phyloP scores from a whole-genome alignment of 2,113 vertebrate species.

The Carassius gibelio region DNA sequence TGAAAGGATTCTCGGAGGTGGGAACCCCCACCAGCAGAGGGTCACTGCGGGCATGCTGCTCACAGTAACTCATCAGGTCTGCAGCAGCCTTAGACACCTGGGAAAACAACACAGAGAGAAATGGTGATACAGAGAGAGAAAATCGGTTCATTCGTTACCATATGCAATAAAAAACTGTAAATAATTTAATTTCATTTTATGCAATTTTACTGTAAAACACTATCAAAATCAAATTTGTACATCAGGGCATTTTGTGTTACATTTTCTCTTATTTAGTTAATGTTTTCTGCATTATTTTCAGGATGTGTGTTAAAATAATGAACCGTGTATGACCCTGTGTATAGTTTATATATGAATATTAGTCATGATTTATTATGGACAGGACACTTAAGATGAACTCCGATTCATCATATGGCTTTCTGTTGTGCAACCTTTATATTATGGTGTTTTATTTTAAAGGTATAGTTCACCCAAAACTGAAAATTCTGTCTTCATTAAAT shows the following conservation, averaged over 20 bases:
- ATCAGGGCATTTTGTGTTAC: too few species aligned
- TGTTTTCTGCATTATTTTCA: not conserved
- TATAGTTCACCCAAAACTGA: too few species aligned
- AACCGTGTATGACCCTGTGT: not conserved
- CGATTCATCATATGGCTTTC: not conserved
- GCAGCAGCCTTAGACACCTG: conserved; percentile 94
- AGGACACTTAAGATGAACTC: not conserved
- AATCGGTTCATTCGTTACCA: not conserved
- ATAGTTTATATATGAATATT: not conserved
- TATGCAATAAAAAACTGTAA: not conserved
- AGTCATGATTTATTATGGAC: not conserved
- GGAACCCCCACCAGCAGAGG: conserved; percentile 93
- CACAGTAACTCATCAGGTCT: conserved; percentile 95
- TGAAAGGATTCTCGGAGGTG: conserved; percentile 95
- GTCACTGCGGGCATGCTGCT: conserved; percentile 90
- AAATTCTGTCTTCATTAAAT: too few species aligned
- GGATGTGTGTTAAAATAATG: not conserved
- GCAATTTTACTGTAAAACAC: not conserved
- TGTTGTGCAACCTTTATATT: not conserved
- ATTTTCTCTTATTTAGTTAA: not conserved
- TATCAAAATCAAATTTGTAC: not conserved
- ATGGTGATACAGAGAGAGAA: not conserved
- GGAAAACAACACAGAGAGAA: not conserved
- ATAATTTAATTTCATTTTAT: not conserved
- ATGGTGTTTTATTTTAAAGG: not conserved